Percentiles rank a stretch among this genome's conserved stretches.
Evolutionary conservation across 2,888 invertebrate species (phyloP).

Genomic region (Gasteruption jaculator): DNA sequence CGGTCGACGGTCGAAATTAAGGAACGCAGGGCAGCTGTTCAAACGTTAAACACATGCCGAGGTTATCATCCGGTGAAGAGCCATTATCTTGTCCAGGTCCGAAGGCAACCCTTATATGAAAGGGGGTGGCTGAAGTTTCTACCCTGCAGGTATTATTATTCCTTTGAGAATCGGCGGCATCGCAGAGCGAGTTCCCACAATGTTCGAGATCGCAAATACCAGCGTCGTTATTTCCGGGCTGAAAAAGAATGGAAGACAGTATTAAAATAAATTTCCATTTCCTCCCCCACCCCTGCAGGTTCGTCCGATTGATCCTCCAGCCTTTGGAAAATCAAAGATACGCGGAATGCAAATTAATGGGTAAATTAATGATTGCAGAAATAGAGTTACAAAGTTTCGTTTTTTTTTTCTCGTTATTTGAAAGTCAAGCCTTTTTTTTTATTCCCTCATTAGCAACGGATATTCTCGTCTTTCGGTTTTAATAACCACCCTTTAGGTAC

Average conservation of each 20-base stretch:
- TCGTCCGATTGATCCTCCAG: too few species aligned
- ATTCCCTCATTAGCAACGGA: too few species aligned
- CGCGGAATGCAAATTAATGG: too few species aligned
- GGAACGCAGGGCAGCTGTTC: constrained; percentile 66
- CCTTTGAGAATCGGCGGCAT: constrained; percentile 47
- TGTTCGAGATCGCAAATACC: constrained; percentile 75
- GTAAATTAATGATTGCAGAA: too few species aligned
- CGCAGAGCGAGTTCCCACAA: constrained; percentile 72
- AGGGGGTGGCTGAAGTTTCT: constrained; percentile 73
- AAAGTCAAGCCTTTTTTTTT: too few species aligned
- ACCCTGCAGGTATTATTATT: constrained; percentile 66
- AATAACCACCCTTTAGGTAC: too few species aligned
- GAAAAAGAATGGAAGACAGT: constrained; percentile 28
- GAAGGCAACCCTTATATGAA: constrained; percentile 74
- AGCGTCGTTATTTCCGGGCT: constrained; percentile 59
- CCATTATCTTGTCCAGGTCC: constrained; percentile 61
- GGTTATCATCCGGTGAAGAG: constrained; percentile 70
- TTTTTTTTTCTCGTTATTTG: too few species aligned
- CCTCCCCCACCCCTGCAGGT: too few species aligned
- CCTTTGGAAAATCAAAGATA: too few species aligned
- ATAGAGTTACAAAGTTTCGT: too few species aligned
- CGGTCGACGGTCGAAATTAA: constrained; percentile 26
- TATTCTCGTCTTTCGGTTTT: too few species aligned
- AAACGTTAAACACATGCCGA: constrained; percentile 75
- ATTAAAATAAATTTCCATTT: constrained; percentile 1